Percentiles rank a stretch among this genome's conserved stretches.
phyloP scores from a whole-genome alignment of 2,888 invertebrate species.

The Laothoe populi region DNA sequence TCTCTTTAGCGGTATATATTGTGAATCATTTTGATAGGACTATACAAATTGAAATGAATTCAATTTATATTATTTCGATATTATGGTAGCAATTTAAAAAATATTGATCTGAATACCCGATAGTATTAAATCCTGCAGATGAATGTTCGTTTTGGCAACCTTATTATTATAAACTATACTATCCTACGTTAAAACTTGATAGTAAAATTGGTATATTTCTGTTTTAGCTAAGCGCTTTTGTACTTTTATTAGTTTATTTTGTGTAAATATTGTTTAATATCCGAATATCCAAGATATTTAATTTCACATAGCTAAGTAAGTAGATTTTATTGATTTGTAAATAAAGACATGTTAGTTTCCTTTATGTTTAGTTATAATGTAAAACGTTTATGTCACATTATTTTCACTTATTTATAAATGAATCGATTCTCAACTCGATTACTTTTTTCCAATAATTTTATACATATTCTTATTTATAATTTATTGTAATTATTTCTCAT shows the following conservation, averaged over 20 bases:
- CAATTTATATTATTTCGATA: too few species aligned
- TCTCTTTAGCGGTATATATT: too few species aligned
- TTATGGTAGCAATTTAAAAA: too few species aligned
- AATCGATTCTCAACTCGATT: not conserved
- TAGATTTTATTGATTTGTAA: constrained; percentile 28
- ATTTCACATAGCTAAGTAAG: constrained; percentile 26
- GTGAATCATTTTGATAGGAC: too few species aligned
- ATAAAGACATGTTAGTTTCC: constrained; percentile 32
- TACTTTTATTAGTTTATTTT: constrained; percentile 20
- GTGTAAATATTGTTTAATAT: constrained; percentile 21
- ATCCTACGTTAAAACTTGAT: too few species aligned
- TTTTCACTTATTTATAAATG: not conserved
- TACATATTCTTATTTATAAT: too few species aligned
- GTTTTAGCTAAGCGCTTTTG: constrained; percentile 27
- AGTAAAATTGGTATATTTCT: not conserved
- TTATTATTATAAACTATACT: too few species aligned
- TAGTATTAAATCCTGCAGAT: too few species aligned
- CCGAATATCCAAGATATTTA: constrained; percentile 20
- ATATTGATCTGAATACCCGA: too few species aligned
- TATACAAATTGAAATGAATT: too few species aligned
- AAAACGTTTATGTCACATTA: constrained; percentile 56
- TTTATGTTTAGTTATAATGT: constrained; percentile 31
- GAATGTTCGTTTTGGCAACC: too few species aligned
- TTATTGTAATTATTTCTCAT: constrained; percentile 31
- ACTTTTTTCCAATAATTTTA: too few species aligned